Evolutionary conservation across 23 tunicate species (phyloP).

Genomic region (Styela clava): DNA sequence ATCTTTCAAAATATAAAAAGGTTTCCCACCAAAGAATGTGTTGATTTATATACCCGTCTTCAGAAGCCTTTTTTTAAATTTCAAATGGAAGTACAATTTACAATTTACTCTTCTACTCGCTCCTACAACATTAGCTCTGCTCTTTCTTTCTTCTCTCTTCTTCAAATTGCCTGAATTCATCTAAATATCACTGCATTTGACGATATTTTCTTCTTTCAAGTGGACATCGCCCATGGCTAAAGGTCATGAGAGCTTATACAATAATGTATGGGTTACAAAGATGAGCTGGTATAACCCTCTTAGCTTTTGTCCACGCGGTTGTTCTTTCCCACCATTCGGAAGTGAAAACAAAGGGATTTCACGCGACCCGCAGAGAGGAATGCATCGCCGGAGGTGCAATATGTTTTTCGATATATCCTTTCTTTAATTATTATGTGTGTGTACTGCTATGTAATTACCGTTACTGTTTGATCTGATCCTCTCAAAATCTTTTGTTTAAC

Average conservation of each 20-base stretch:
- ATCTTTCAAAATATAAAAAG: no score
- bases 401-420: neutral
- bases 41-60: no score
- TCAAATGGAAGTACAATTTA: no score
- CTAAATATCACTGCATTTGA: no score
- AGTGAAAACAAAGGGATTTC: neutral
- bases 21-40: no score
- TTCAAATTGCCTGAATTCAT: no score
- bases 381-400: neutral
- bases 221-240: no score
- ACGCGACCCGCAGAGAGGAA: neutral
- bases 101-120: no score
- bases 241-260: neutral
- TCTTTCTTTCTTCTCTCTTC: no score
- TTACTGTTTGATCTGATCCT: neutral
- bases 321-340: neutral
- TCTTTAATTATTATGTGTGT: neutral
- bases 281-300: neutral
- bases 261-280: neutral
- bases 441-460: neutral
- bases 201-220: no score
- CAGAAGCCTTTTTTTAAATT: no score
- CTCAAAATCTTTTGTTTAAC: neutral
- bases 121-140: no score
- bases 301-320: neutral